Percentiles rank a stretch among this genome's conserved stretches.
These are phyloP conservation scores for Dendroctonus ponderosae DNA, from an alignment of 1,140 invertebrate genomes.

Conservation along the genomic window DNA sequence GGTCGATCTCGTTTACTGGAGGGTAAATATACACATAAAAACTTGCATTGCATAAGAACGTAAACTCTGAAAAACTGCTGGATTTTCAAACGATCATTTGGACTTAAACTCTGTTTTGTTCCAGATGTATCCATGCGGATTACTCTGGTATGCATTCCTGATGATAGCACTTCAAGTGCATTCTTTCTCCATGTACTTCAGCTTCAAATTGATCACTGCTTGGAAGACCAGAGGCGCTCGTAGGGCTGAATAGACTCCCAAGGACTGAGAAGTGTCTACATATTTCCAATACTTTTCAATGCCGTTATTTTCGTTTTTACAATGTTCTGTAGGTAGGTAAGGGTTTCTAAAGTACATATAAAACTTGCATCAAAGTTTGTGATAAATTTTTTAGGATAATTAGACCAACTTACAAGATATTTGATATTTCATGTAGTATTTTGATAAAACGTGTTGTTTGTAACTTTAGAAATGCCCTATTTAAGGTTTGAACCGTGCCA, in stretches of 20 bases:
- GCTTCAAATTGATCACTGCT: slow-evolving; percentile 78
- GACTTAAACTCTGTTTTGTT: slow-evolving; percentile 20
- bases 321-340: no score
- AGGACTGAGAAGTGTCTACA: slow-evolving; percentile 24
- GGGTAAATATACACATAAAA: slow-evolving; percentile 4
- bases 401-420: no score
- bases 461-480: no score
- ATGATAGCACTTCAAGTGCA: slow-evolving; percentile 87
- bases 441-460: not conserved
- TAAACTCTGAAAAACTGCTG: slow-evolving; percentile 6
- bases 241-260: slow-evolving; percentile 19
- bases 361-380: no score
- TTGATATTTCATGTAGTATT: not conserved
- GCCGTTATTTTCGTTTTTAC: not conserved
- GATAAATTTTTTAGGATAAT: no score
- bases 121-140: slow-evolving; percentile 86
- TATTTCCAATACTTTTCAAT: slow-evolving; percentile 3
- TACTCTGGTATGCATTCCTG: slow-evolving; percentile 93
- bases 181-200: slow-evolving; percentile 85
- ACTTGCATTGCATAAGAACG: not conserved
- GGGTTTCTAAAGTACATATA: no score
- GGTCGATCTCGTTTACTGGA: slow-evolving; percentile 11
- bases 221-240: slow-evolving; percentile 75
- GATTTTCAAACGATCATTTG: not conserved
- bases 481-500: no score